Evolutionary conservation across 2,888 invertebrate genomes (phyloP).

Genomic region (Polylopha cassiicola): DNA sequence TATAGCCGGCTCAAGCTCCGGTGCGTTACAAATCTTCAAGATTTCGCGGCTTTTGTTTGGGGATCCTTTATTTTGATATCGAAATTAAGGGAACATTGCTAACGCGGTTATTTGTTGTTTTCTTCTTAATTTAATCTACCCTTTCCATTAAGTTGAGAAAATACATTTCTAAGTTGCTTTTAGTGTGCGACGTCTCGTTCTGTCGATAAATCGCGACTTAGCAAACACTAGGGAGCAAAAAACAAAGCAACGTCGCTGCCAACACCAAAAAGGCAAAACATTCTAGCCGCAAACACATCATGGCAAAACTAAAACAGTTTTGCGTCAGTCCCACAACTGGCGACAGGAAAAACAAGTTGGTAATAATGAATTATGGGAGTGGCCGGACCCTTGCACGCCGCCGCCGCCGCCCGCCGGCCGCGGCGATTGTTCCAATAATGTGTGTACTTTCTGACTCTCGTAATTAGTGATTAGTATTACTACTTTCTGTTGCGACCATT

Average conservation of each 20-base stretch:
- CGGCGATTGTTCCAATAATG: conserved; percentile 28
- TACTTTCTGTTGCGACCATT: too few species aligned
- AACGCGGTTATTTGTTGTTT: too few species aligned
- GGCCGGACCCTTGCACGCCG: conserved; percentile 25
- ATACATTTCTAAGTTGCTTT: too few species aligned
- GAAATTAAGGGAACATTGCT: too few species aligned
- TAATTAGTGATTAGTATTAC: too few species aligned
- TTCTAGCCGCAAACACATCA: conserved; percentile 20
- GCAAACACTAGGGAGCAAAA: conserved; percentile 6
- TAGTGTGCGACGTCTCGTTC: too few species aligned
- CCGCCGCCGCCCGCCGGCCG: conserved; percentile 22
- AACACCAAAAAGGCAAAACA: conserved; percentile 14
- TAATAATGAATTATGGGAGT: conserved; percentile 57
- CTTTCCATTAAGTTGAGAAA: too few species aligned
- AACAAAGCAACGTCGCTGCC: conserved; percentile 5
- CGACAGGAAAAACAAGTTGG: conserved; percentile 52
- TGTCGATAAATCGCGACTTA: conserved; percentile 13
- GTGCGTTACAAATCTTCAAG: conserved; percentile 44
- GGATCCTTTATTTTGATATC: conserved; percentile 12
- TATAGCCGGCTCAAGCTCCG: conserved; percentile 28
- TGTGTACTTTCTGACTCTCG: conserved; percentile 26
- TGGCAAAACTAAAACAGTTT: conserved; percentile 29
- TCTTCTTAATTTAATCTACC: too few species aligned
- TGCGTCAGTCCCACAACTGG: conserved; percentile 35
- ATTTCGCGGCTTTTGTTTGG: conserved; percentile 26